Conservation (phyloP, 1,140 invertebrate genomes). For the Trichomalopsis sarcophagae region DNA sequence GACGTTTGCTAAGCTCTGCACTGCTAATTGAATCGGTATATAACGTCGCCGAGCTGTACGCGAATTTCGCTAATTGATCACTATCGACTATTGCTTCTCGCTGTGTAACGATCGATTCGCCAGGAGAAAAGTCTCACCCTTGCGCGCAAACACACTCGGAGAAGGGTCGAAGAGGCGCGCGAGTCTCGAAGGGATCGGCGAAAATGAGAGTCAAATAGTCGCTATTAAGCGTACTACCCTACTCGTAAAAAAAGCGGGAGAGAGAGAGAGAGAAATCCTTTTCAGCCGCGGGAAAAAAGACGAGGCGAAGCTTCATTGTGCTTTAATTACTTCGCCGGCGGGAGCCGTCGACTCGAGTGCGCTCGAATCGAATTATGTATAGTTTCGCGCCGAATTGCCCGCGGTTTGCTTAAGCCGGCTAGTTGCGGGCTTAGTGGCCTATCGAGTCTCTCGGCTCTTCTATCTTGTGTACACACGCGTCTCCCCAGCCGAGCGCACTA, state of each 20-base stretch:
- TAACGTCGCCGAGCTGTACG: no score
- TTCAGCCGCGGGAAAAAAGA: constrained; percentile 6
- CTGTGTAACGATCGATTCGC: background rate
- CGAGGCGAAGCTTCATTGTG: constrained; percentile 14
- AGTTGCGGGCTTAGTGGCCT: background rate
- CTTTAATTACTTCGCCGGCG: constrained; percentile 28
- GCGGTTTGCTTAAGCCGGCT: constrained; percentile 48
- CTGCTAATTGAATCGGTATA: no score
- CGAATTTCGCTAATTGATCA: background rate
- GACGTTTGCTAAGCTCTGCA: no score
- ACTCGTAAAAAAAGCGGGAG: background rate
- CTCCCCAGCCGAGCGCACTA: background rate
- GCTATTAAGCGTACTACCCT: background rate
- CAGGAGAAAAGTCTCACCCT: background rate
- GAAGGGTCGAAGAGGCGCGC: background rate
- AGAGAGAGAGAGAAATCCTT: constrained; percentile 37
- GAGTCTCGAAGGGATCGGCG: background rate
- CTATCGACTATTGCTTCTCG: background rate
- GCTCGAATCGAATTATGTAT: constrained; percentile 43
- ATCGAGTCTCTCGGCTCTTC: background rate
- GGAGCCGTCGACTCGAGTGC: constrained; percentile 10
- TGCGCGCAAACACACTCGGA: no score
- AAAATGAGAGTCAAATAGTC: constrained; percentile 15
- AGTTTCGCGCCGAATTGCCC: constrained; percentile 45
- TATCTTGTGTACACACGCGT: no score